Evolutionary conservation across 2,113 vertebrate genomes (phyloP), one percentile per base, ranked within the genome.

Genomic region (Bufo gargarizans): DNA sequence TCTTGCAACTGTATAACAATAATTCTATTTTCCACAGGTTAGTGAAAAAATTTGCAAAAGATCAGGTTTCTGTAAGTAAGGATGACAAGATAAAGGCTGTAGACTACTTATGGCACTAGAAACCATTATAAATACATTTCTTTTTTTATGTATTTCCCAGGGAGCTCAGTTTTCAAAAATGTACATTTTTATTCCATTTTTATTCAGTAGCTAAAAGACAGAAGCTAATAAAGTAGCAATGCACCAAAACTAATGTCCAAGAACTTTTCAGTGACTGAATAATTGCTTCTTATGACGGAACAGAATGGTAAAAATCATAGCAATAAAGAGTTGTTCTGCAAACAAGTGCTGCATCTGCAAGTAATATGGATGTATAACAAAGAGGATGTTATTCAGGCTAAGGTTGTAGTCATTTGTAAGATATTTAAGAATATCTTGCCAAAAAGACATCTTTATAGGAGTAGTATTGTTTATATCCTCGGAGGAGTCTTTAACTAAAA

Each of bases 381-480:
- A 80, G 78, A 80, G 6, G 13, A 43, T 59, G 10, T 61, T 2
- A 17, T 61, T 17, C 14, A 8, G 8, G 22, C 56, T 58, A 43
- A 58, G 77, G 11, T n/a, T 80, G 14, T 2, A 59, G 55, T 80
- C 78, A 80, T 59, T 45, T 80, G n/a, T 80, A 11, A 59, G 55
- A 17, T 80, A 80, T 80, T 59, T 80, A 16, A 59, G 55, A 19
- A 43, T 59, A 80, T 6, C 78, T 80, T 8, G 78, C 77, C 50
- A 56, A 58, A 22, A 79, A 6, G 55, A 56, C 77, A 58, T 22
- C 22, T 59, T 58, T 80, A 80, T 14, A 80, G n/a, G 17, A 59
- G 78, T 80, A 45, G 78, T 59, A 80, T 80, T 80, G 78, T 80
- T 80, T 59, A 8, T 45, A 80, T 59, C 45, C 55, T 22, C 78